phyloP scores from a whole-genome alignment of 2,888 invertebrate genomes.

The Orthosia incerta region DNA sequence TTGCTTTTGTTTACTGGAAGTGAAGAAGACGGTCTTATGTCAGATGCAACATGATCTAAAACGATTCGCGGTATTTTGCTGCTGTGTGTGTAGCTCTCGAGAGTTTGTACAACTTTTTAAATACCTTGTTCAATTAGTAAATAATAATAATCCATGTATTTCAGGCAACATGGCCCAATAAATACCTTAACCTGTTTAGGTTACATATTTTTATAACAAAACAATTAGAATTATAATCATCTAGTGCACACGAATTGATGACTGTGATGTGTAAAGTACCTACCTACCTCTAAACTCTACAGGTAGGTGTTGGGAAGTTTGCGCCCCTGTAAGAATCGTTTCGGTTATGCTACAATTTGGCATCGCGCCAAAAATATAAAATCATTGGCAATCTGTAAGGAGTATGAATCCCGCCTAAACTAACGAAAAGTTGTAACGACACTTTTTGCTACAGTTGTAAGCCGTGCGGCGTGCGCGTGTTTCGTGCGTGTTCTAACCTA shows the following conservation, averaged over 20 bases:
- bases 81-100: neutral
- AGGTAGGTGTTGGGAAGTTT: conserved; percentile 13
- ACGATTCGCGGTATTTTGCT: conserved; percentile 16
- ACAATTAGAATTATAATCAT: too few relatives aligned
- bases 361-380: conserved; percentile 16
- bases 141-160: too few relatives aligned
- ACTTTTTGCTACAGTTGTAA: too few relatives aligned
- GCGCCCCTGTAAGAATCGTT: conserved; percentile 17
- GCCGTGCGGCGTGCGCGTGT: too few relatives aligned
- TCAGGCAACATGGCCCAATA: too few relatives aligned
- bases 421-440: too few relatives aligned
- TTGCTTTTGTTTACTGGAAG: conserved; percentile 9
- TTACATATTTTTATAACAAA: too few relatives aligned
- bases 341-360: conserved; percentile 10
- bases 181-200: too few relatives aligned
- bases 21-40: neutral
- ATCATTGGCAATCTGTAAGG: neutral
- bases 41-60: conserved; percentile 14
- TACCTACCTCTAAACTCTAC: conserved; percentile 11
- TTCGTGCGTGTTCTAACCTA: too few relatives aligned
- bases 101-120: neutral
- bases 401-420: neutral
- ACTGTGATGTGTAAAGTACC: too few relatives aligned
- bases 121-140: too few relatives aligned
- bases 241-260: too few relatives aligned